Percentiles rank a stretch among this genome's conserved stretches.
These are phyloP conservation scores for Eunapius fragilis DNA, from an alignment of 37 sponge, comb jelly and placozoan genomes.

Conservation along the genomic window DNA sequence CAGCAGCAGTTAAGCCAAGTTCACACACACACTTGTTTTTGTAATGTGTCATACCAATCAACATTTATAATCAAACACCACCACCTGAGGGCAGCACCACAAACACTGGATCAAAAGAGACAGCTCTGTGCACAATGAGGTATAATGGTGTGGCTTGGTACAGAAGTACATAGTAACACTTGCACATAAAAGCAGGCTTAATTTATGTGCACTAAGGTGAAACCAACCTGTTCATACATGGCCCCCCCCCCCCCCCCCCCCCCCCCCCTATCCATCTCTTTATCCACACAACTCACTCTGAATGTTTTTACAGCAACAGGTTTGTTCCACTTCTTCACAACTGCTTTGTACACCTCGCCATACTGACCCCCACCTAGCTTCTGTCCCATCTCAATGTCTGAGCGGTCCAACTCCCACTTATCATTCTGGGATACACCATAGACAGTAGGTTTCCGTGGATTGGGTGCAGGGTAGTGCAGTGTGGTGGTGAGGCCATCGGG, in stretches of 20 bases:
- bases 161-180: too few relatives aligned
- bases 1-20: background rate
- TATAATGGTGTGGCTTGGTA: too few relatives aligned
- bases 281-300: slow-evolving; percentile 43
- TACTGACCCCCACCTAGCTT: slow-evolving; percentile 97
- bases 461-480: slow-evolving; percentile 92
- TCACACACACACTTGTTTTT: background rate
- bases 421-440: slow-evolving; percentile 85
- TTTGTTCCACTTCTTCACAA: slow-evolving; percentile 57
- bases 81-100: background rate
- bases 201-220: too few relatives aligned
- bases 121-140: too few relatives aligned
- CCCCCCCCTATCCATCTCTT: background rate
- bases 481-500: slow-evolving; percentile 90
- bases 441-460: slow-evolving; percentile 84
- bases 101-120: too few relatives aligned
- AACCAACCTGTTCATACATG: background rate
- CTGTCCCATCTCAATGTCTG: slow-evolving; percentile 89
- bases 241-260: background rate
- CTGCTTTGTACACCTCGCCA: slow-evolving; percentile 95
- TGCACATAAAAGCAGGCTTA: too few relatives aligned
- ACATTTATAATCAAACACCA: background rate
- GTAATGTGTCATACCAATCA: background rate
- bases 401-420: slow-evolving; percentile 92
- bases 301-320: slow-evolving; percentile 68